Conservation (phyloP, 2,113 vertebrate species). For the Hemicordylus capensis region DNA sequence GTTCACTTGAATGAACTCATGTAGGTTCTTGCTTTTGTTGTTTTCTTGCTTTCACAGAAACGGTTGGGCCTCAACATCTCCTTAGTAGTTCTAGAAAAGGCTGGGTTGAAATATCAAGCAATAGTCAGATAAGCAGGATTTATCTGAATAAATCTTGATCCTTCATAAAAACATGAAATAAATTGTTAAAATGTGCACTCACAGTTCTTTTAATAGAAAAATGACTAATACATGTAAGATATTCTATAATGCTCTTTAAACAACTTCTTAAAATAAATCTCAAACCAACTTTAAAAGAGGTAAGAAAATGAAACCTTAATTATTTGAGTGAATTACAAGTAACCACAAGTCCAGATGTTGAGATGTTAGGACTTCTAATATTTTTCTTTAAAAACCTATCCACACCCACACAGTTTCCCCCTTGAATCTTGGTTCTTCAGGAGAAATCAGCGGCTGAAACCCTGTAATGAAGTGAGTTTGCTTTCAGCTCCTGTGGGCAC, state of each 20-base stretch:
- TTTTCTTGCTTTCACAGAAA: background rate
- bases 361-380: too few relatives aligned
- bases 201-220: background rate
- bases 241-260: background rate
- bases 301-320: background rate
- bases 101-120: background rate
- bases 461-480: too few relatives aligned
- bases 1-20: background rate
- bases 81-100: background rate
- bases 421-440: background rate
- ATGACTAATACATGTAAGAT: background rate
- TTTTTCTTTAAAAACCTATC: too few relatives aligned
- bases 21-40: background rate
- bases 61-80: background rate
- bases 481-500: too few relatives aligned
- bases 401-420: too few relatives aligned
- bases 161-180: background rate
- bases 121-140: too few relatives aligned
- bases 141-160: background rate
- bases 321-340: background rate
- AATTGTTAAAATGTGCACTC: background rate
- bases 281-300: background rate
- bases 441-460: background rate
- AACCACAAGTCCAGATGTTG: background rate
- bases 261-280: background rate